phyloP scores from a whole-genome alignment of 2,888 invertebrate species.

The Dascillus cervinus region DNA sequence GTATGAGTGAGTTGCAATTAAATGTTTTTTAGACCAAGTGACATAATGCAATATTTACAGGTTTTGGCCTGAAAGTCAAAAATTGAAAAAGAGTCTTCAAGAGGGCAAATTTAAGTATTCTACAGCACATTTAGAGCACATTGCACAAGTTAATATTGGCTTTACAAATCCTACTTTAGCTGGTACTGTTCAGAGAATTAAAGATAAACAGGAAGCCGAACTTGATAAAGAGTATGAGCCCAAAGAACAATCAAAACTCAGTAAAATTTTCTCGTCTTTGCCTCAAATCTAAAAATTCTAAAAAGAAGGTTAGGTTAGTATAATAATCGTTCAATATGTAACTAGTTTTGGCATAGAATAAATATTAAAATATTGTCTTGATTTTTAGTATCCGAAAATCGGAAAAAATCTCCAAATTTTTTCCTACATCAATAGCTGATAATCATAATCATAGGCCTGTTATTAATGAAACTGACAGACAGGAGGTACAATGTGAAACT shows the following conservation, averaged over 20 bases:
- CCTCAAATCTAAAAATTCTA: constrained; percentile 23
- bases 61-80: constrained; percentile 23
- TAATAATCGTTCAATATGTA: constrained; percentile 10
- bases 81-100: constrained; percentile 20
- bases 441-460: too few relatives aligned
- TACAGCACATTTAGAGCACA: constrained; percentile 19
- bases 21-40: background rate
- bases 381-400: constrained; percentile 16
- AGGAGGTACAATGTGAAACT: too few relatives aligned
- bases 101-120: constrained; percentile 28
- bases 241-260: constrained; percentile 20
- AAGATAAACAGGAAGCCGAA: constrained; percentile 23
- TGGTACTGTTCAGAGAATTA: constrained; percentile 15
- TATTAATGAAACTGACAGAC: too few relatives aligned
- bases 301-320: constrained; percentile 11
- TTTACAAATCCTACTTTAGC: constrained; percentile 15
- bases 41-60: constrained; percentile 20
- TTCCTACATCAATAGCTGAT: too few relatives aligned
- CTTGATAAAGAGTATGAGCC: constrained; percentile 26
- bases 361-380: constrained; percentile 9
- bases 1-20: constrained; percentile 45
- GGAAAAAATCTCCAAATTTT: constrained; percentile 24
- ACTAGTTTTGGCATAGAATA: constrained; percentile 9
- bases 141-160: constrained; percentile 12
- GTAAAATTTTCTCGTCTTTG: constrained; percentile 18